These are phyloP conservation scores for Imbricaverruca yamaguchii DNA, from an alignment of 2,888 invertebrate species.

Conservation along the genomic window DNA sequence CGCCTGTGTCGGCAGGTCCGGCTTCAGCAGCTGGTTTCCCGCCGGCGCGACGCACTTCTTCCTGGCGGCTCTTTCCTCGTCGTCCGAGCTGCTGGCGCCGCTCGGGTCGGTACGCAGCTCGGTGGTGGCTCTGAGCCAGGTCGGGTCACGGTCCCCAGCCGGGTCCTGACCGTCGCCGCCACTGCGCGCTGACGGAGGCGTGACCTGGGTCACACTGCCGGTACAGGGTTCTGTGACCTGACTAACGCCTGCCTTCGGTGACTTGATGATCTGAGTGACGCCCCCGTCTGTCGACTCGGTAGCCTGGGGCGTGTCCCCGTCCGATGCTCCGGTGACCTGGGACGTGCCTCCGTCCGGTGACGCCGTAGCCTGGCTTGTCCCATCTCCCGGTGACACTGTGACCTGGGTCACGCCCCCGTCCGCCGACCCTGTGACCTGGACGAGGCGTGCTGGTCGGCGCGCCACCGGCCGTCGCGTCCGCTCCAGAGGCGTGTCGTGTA, in stretches of 20 bases:
- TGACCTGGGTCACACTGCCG: too few species aligned
- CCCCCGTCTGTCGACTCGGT: too few species aligned
- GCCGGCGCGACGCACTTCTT: not conserved
- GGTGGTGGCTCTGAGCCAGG: not conserved
- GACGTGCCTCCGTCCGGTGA: too few species aligned
- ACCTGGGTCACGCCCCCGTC: too few species aligned
- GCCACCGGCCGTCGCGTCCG: slow-evolving; percentile 6
- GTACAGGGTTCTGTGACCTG: too few species aligned
- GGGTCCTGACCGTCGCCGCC: slow-evolving; percentile 15
- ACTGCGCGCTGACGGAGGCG: not conserved
- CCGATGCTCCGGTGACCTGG: too few species aligned
- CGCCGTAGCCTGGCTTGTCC: too few species aligned
- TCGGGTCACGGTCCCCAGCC: not conserved
- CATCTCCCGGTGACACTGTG: too few species aligned
- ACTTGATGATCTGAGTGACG: too few species aligned
- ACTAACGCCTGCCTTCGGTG: too few species aligned
- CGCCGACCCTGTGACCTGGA: too few species aligned
- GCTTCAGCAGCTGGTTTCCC: not conserved
- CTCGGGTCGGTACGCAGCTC: slow-evolving; percentile 7
- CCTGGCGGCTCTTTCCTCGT: not conserved
- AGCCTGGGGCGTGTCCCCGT: not conserved
- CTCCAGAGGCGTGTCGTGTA: slow-evolving; percentile 1
- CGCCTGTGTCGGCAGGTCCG: not conserved
- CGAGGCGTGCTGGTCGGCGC: not conserved
- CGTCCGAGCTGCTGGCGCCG: slow-evolving; percentile 13